These are phyloP conservation scores for Petroica traversi DNA, from an alignment of 2,113 vertebrate genomes.

Conservation along the genomic window DNA sequence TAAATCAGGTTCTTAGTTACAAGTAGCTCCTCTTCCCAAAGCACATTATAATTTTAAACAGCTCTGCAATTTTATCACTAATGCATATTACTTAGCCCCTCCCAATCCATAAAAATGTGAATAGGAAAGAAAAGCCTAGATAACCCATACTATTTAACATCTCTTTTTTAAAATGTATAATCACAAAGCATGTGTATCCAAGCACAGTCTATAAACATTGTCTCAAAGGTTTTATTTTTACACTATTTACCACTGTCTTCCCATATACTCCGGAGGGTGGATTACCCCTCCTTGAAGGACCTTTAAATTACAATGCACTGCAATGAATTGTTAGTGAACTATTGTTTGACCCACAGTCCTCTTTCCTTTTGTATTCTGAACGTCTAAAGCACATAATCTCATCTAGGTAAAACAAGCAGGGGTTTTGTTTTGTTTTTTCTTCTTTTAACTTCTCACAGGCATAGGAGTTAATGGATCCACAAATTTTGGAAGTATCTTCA, in stretches of 20 bases:
- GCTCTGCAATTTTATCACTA: not conserved
- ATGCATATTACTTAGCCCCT: not conserved
- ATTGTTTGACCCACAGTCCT: not conserved
- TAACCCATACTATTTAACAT: not conserved
- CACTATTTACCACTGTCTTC: not conserved
- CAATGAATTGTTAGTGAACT: not conserved
- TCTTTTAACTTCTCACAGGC: not conserved
- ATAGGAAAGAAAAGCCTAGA: not conserved
- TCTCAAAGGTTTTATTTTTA: not conserved
- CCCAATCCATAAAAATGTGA: not conserved
- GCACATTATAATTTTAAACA: not conserved
- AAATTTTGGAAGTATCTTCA: constrained; percentile 29
- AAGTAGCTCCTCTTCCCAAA: not conserved
- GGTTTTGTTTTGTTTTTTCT: not conserved
- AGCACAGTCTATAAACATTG: not conserved
- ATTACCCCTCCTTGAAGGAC: not conserved
- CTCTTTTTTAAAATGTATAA: not conserved
- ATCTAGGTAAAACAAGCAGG: not conserved
- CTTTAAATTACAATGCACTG: not conserved
- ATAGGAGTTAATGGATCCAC: not conserved
- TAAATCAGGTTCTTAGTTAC: not conserved
- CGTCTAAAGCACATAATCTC: not conserved
- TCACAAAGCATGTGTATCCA: not conserved
- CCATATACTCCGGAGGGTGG: not conserved
- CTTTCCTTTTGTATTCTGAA: not conserved